Base-by-base conservation (phyloP, 2,888 invertebrate genomes). In the Tinea semifulvella region DNA sequence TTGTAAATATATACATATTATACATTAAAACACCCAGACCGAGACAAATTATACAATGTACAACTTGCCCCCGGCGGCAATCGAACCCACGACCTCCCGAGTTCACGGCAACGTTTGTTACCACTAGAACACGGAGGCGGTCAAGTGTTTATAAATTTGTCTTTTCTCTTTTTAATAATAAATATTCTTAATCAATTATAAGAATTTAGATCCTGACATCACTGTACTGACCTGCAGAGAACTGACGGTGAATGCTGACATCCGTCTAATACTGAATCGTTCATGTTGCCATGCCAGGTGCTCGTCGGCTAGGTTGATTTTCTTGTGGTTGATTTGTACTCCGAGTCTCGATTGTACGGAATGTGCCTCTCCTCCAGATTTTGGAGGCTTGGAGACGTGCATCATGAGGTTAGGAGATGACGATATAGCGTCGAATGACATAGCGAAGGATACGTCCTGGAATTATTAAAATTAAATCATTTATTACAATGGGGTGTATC, bases 251-350 rank as follows among this genome's bases (percentile, higher is more conserved):
- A 97, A 93, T 0, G 96, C 96, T 0, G 96, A 90, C 57, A 97
- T 84, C 50, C 96, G 83, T 51, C 94, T 85, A 54, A 98, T 94
- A 65, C 96, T 96, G 74, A 92, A 98, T 52, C 95, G 82, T 70
- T 99, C 98, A 61, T 99, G 98, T 60, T 98, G 97, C 98, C 98
- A 99, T 0, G 96, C 92, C 19, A 97, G 71, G 45, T 89, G 84
- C 53, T 94, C 92, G 44, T 97, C 96, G 0, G 95, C 96, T 45
- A 98, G 77, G 80, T 97, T 97, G 55, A 99, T 98, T 82, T 98
- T 98, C 76, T 98, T 98, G 60, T 98, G 96, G 5, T 89, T 85
- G 38, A 91, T 84, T 49, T 90, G 87, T 0, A 81, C 67, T 1
- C 76, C 69, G 1, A 82, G 64, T 93, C 10, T 91, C 83, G 26